Evolutionary conservation across 2,888 invertebrate species (phyloP), one percentile per base, ranked within the genome.

Genomic region (Nomada flava): DNA sequence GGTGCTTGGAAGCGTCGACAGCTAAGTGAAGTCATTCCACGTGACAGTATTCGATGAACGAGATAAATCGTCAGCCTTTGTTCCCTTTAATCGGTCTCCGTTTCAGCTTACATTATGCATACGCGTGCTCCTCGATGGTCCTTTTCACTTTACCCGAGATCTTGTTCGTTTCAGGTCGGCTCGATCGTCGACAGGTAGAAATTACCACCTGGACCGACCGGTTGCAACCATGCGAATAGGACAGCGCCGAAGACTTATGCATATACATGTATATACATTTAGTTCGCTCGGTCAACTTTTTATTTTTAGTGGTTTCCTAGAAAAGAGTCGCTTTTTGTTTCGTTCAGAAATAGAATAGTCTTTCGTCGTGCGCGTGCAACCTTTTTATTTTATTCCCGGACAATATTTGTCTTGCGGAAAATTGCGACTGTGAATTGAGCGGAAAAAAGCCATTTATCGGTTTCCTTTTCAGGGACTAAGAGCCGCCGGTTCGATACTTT

Each of bases 131-230:
- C 59, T 52, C 73, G 29, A 53, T 42, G 76, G 70, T 26, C 71
- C 76, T 77, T 80, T 73, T 78, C 80, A 57, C 67, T 60, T 65
- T 55, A 42, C 67, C 50, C 15, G 11, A 60, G 57, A 55, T 64
- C 64, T 71, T 76, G 59, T 60, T 75, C 53, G 55, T 67, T 59
- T 18, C 36, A n/a, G 15, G 13, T 2, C 18, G 64, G 64, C 68
- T 76, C 78, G 76, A 74, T 74, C 77, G 65, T 44, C 60, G 83
- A 82, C 57, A 59, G 76, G 75, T 52, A 50, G 73, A 42, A 71
- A 83, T 81, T 75, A 52, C 69, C 76, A 73, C 75, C 73, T 82
- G 84, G 76, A 72, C 64, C 76, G 73, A 82, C 76, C 83, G 78
- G 83, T 81, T 81, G 53, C 70, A 44, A 44, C 20, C 62, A 67